A percentile compares a stretch with the other conserved stretches of the same genome.
phyloP scores from a whole-genome alignment of 2,888 invertebrate species.

The Drosophila nr. medialis region DNA sequence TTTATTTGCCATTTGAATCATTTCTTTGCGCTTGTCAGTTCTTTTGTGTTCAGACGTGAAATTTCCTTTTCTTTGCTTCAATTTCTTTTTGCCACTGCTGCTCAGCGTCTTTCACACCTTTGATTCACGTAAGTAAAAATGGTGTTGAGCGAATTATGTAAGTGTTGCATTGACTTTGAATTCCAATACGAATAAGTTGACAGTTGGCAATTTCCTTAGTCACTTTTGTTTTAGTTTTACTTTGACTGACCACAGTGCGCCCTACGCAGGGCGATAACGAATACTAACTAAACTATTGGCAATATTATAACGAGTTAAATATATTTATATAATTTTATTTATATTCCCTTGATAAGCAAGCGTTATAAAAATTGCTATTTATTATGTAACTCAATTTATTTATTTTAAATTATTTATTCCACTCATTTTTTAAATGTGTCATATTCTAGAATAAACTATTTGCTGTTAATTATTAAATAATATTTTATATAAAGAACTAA shows the following conservation, averaged over 20 bases:
- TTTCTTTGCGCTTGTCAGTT: constrained; percentile 45
- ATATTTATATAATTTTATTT: neutral
- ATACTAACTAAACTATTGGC: neutral
- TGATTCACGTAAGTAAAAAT: constrained; percentile 43
- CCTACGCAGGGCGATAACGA: constrained; percentile 38
- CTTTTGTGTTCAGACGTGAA: constrained; percentile 35
- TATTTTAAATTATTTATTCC: neutral
- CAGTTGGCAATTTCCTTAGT: constrained; percentile 52
- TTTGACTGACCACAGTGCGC: constrained; percentile 42
- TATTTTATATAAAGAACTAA: neutral
- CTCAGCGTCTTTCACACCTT: constrained; percentile 40
- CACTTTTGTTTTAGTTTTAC: constrained; percentile 4
- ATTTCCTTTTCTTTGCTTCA: constrained; percentile 25
- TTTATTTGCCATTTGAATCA: constrained; percentile 37
- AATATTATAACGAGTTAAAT: neutral
- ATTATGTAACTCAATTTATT: neutral
- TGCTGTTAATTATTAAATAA: neutral
- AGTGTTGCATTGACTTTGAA: constrained; percentile 75
- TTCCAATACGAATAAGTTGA: constrained; percentile 54
- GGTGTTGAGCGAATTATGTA: constrained; percentile 57
- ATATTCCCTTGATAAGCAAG: neutral
- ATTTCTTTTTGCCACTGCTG: constrained; percentile 44
- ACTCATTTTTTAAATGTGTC: neutral
- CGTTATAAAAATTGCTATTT: neutral
- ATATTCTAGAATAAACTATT: neutral